Conservation (phyloP, 2,797 vertebrate species). For the Neopelma chrysocephalum region DNA sequence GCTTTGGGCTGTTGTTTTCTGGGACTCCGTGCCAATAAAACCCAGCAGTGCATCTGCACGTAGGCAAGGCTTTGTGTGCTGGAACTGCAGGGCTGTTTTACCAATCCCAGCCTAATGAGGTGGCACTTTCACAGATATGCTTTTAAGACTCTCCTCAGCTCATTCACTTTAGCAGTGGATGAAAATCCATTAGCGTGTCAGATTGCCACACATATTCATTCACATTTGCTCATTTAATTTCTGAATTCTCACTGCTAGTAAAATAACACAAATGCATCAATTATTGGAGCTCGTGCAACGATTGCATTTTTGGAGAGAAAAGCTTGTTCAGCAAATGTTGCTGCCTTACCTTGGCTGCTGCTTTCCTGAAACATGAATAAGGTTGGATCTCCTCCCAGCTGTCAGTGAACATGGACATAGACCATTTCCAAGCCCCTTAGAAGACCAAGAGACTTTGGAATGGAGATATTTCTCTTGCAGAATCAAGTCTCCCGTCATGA, state of each 20-base stretch:
- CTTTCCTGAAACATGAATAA: not conserved
- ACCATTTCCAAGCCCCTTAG: not conserved
- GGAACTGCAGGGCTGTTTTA: not conserved
- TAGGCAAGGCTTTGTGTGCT: not conserved
- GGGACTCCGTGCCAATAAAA: not conserved
- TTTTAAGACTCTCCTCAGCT: conserved; percentile 15
- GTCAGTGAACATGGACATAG: rapidly evolving
- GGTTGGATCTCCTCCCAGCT: not conserved
- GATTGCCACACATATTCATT: not conserved
- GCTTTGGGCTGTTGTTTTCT: not conserved
- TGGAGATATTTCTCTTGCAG: not conserved
- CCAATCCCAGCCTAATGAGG: not conserved
- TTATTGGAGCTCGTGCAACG: not conserved
- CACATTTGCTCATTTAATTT: conserved; percentile 23
- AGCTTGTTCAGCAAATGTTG: not conserved
- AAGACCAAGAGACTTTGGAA: not conserved
- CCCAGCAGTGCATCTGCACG: not conserved
- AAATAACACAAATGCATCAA: not conserved
- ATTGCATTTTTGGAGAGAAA: not conserved
- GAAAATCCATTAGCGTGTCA: not conserved
- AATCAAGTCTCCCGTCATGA: not conserved
- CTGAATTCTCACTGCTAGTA: not conserved
- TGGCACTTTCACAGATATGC: not conserved
- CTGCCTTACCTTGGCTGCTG: not conserved
- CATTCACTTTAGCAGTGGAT: not conserved